These are phyloP conservation scores for Papilio elwesi DNA, from an alignment of 2,888 invertebrate genomes.

Conservation along the genomic window DNA sequence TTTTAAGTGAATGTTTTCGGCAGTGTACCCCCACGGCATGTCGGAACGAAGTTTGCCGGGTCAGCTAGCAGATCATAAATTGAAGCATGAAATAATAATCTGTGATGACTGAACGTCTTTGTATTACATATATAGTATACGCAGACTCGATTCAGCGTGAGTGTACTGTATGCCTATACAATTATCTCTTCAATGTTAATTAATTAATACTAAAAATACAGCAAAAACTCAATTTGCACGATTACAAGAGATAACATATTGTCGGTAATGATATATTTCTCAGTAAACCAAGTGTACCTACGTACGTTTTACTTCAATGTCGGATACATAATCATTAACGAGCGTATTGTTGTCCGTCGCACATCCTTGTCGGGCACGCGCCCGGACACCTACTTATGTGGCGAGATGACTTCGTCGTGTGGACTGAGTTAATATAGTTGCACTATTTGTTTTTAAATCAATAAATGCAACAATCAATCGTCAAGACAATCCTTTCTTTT, in stretches of 20 bases:
- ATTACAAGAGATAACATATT: conserved; percentile 14
- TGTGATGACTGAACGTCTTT: neutral
- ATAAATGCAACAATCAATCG: too few species aligned
- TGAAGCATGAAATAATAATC: neutral
- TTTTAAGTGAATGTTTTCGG: too few species aligned
- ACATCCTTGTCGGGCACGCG: conserved; percentile 6
- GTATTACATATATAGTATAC: neutral
- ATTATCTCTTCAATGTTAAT: conserved; percentile 2
- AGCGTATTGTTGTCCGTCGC: conserved; percentile 20
- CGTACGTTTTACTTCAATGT: conserved; percentile 18
- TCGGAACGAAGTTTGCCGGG: too few species aligned
- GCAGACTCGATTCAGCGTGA: neutral
- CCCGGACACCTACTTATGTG: conserved; percentile 10
- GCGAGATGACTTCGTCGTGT: conserved; percentile 1
- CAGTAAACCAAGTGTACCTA: neutral
- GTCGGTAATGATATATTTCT: conserved; percentile 23
- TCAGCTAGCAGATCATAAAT: too few species aligned
- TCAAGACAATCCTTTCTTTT: too few species aligned
- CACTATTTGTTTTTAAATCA: neutral
- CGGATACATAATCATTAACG: conserved; percentile 19
- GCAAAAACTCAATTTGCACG: conserved; percentile 3
- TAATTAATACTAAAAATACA: conserved; percentile 22
- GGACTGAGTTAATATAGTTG: neutral
- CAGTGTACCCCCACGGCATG: too few species aligned
- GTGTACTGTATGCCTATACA: neutral